Evolutionary conservation across 2,888 invertebrate genomes (phyloP).

Genomic region (Halictus ligatus): DNA sequence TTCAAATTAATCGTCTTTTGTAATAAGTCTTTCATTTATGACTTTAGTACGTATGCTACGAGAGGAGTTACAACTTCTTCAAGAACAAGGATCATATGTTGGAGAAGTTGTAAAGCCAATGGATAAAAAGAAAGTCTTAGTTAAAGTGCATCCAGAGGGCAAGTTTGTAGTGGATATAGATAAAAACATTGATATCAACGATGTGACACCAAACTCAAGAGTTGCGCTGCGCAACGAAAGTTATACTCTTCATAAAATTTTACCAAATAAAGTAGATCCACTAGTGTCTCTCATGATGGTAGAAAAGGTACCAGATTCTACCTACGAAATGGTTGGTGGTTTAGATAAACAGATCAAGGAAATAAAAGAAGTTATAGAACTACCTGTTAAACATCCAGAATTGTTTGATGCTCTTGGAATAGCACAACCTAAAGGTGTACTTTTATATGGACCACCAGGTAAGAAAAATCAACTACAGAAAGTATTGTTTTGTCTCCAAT

Average conservation of each 20-base stretch:
- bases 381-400: conserved; percentile 99
- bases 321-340: conserved; percentile 99
- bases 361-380: conserved; percentile 99
- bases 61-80: conserved; percentile 97
- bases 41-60: conserved; percentile 95
- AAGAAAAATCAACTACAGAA: conserved; percentile 81
- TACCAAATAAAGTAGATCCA: conserved; percentile 99
- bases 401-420: conserved; percentile 99
- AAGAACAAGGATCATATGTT: conserved; percentile 99
- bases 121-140: conserved; percentile 99
- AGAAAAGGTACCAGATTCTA: conserved; percentile 99
- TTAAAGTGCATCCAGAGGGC: conserved; percentile 99
- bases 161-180: conserved; percentile 99
- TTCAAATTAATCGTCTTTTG: background rate
- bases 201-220: conserved; percentile 98
- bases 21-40: background rate
- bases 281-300: conserved; percentile 99
- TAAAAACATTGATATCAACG: conserved; percentile 99
- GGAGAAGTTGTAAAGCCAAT: conserved; percentile 99
- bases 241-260: conserved; percentile 98
- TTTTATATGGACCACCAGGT: conserved; percentile 98
- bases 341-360: conserved; percentile 99
- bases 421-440: conserved; percentile 98
- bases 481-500: background rate
- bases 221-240: conserved; percentile 99